A percentile compares a stretch with the other conserved stretches of the same genome.
Conservation (phyloP, 2,797 vertebrate species). For the Sebastes oblongus region DNA sequence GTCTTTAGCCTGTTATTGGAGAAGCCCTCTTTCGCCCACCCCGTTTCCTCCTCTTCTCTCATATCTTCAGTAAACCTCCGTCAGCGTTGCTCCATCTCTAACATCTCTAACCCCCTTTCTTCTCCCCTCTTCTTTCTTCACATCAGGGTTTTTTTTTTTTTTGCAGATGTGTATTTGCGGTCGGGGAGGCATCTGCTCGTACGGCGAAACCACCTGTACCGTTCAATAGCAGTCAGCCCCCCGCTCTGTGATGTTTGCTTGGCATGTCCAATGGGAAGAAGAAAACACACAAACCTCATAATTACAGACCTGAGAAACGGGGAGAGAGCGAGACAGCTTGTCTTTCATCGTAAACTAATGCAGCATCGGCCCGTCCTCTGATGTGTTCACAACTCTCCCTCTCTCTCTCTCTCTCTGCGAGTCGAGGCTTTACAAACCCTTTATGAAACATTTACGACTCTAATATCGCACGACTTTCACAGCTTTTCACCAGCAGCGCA, state of each 20-base stretch:
- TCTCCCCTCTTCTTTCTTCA: neutral
- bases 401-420: slow-evolving; percentile 54
- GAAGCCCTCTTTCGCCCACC: neutral
- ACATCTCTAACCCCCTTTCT: neutral
- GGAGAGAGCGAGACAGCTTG: slow-evolving; percentile 39
- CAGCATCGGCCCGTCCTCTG: slow-evolving; percentile 31
- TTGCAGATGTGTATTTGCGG: slow-evolving; percentile 60
- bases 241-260: slow-evolving; percentile 64
- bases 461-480: slow-evolving; percentile 13
- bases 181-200: slow-evolving; percentile 67
- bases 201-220: slow-evolving; percentile 70
- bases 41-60: neutral
- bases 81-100: slow-evolving; percentile 20
- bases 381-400: slow-evolving; percentile 42
- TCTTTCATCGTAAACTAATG: slow-evolving; percentile 75
- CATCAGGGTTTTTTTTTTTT: slow-evolving; percentile 26
- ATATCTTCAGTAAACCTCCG: slow-evolving; percentile 36
- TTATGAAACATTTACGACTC: slow-evolving; percentile 28
- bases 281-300: slow-evolving; percentile 60
- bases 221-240: slow-evolving; percentile 56
- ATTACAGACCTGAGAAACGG: slow-evolving; percentile 64
- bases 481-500: slow-evolving; percentile 7
- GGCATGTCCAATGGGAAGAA: slow-evolving; percentile 59
- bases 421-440: slow-evolving; percentile 14
- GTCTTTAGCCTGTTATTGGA: slow-evolving; percentile 7